These are phyloP conservation scores for Tigriopus californicus DNA, from an alignment of 2,888 invertebrate genomes.

Conservation along the genomic window DNA sequence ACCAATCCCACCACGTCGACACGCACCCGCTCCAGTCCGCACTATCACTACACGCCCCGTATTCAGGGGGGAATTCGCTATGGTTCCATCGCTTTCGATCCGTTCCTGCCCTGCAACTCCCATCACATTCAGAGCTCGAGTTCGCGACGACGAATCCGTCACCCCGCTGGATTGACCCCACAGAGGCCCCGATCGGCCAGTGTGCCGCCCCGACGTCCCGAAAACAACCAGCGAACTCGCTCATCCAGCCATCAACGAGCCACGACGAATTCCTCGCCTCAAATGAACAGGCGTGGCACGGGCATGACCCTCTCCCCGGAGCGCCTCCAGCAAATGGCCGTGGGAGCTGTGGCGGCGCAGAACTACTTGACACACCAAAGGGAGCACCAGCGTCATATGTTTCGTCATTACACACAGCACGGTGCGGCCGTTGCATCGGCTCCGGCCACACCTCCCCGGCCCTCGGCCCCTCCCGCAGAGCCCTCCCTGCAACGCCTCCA, in stretches of 20 bases:
- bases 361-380: too few relatives aligned
- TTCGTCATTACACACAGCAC: too few relatives aligned
- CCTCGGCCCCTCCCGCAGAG: background rate
- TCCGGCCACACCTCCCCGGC: background rate
- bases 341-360: background rate
- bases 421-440: too few relatives aligned
- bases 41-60: conserved; percentile 37
- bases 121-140: conserved; percentile 38
- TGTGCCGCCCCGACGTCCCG: background rate
- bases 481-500: background rate
- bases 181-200: conserved; percentile 4
- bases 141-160: conserved; percentile 14
- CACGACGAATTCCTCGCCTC: background rate
- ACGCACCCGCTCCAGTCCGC: conserved; percentile 48
- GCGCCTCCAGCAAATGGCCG: background rate
- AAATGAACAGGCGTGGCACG: background rate
- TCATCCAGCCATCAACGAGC: background rate
- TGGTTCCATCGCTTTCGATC: conserved; percentile 34
- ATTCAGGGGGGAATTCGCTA: conserved; percentile 18
- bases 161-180: conserved; percentile 5
- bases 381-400: too few relatives aligned
- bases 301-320: background rate
- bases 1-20: conserved; percentile 51
- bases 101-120: conserved; percentile 49
- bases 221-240: background rate